A percentile compares a stretch with the other conserved stretches of the same genome.
Conservation (phyloP, 2,113 vertebrate genomes). For the Platysternon megacephalum region DNA sequence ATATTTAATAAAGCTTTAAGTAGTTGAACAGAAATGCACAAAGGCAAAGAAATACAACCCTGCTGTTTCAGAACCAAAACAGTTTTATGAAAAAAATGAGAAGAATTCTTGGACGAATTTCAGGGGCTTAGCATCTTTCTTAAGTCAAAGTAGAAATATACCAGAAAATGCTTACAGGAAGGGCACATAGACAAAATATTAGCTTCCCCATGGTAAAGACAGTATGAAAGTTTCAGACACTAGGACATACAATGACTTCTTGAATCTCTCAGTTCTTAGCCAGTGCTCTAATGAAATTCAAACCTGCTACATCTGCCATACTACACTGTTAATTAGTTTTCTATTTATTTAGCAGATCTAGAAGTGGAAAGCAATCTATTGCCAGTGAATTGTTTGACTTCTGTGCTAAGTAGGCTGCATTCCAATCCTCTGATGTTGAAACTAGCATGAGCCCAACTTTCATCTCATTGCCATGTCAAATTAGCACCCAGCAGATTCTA, state of each 20-base stretch:
- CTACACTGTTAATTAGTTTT: slow-evolving; percentile 86
- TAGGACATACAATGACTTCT: slow-evolving; percentile 32
- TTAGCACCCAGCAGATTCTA: slow-evolving; percentile 76
- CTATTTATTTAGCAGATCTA: slow-evolving; percentile 86
- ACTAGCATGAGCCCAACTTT: slow-evolving; percentile 79
- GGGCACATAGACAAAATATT: slow-evolving; percentile 2
- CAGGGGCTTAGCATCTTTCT: slow-evolving; percentile 32
- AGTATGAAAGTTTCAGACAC: background rate
- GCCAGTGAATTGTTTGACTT: slow-evolving; percentile 84
- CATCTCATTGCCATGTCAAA: slow-evolving; percentile 79
- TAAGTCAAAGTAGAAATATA: slow-evolving; percentile 13
- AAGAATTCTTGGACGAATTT: slow-evolving; percentile 50
- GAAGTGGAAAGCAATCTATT: slow-evolving; percentile 81
- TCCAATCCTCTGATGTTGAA: slow-evolving; percentile 85
- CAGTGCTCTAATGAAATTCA: slow-evolving; percentile 79
- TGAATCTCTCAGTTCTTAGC: slow-evolving; percentile 62
- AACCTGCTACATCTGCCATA: slow-evolving; percentile 72
- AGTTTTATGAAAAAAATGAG: slow-evolving; percentile 52
- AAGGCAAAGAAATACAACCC: background rate
- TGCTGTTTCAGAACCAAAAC: slow-evolving; percentile 26
- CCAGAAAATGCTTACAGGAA: slow-evolving; percentile 20
- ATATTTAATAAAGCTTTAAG: slow-evolving; percentile 54
- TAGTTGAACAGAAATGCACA: slow-evolving; percentile 32
- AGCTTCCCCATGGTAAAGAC: background rate
- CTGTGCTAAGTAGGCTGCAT: slow-evolving; percentile 82